Evolutionary conservation across 2,797 vertebrate species (phyloP), one percentile per base, ranked within the genome.

Genomic region (Anniella stebbinsi): DNA sequence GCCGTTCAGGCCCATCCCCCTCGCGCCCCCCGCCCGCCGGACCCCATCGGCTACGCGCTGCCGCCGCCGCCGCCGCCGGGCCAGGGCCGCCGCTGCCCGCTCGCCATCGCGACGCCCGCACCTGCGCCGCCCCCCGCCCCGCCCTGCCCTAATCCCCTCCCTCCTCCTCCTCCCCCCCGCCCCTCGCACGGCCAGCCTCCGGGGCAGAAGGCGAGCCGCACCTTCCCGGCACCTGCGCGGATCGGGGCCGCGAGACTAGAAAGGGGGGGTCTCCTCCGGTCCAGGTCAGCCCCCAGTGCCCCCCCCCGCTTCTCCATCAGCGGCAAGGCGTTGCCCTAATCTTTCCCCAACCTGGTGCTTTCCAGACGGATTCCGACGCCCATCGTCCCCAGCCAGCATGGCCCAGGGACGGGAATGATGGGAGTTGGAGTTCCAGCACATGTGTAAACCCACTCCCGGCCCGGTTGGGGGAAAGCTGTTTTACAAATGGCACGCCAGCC

Each of bases 1-100:
- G 96, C 95, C 96, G 95, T 94, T 96, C 84, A 92, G 94, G 92
- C 95, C 96, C 96, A 95, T 95, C 89, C 94, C 96, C 95, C 94
- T 93, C 92, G 90, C 41, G 13, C 10, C 76, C 30, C 72, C 67
- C 17, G 33, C n/a, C 77, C 21, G 33, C n/a, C 77, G 11, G 38
- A 2, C 66, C n/a, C 28, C 85, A 66, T 77, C 86, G n/a, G 77
- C 67, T 33, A 48, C n/a, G 33, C 63, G 12, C 70, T 17, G 18
- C 25, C 15, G 18, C 84, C 25, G 17, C 45, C 33, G 1, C 15
- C 33, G 11, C 54, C 23, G 6, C 33, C 48, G 36, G 10, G 60
- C 41, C n/a, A 23, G 13, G 21, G 67, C 25, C 38, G 4, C 28
- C 48, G 41, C 2, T 60, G 13, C 48, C 85, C 57, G n/a, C 83